Evolutionary conservation across 2,113 vertebrate genomes (phyloP).

Genomic region (Hippolais icterina): DNA sequence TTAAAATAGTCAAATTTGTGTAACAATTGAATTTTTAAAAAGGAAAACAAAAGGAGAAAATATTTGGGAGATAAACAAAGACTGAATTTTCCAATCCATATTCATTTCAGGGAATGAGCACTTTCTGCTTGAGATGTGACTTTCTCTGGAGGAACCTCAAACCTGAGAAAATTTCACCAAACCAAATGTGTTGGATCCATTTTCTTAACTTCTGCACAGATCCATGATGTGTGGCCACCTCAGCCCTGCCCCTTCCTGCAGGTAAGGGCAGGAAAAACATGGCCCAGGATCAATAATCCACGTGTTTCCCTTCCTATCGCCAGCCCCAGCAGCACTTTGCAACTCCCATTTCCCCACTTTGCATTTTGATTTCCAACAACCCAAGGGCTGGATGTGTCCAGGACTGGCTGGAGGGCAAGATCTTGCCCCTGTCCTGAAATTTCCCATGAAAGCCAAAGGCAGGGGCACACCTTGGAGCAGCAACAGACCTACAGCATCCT

Average conservation of each 20-base stretch:
- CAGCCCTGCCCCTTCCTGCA: not conserved
- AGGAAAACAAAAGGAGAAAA: not conserved
- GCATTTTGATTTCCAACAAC: not conserved
- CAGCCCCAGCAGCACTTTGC: not conserved
- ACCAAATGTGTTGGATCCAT: not conserved
- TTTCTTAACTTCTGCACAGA: not conserved
- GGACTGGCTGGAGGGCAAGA: not conserved
- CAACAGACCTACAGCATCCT: not conserved
- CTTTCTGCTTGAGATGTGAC: not conserved
- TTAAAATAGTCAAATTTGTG: not conserved
- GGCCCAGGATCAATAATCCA: not conserved
- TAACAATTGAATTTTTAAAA: not conserved
- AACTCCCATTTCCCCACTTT: not conserved
- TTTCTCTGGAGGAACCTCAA: not conserved
- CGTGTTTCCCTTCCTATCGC: not conserved
- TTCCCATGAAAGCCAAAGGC: not conserved
- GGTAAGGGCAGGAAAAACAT: rapidly evolving
- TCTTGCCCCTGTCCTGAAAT: not conserved
- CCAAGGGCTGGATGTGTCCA: not conserved
- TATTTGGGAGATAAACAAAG: not conserved
- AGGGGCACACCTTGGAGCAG: not conserved
- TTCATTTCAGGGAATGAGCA: not conserved
- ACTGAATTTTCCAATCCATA: not conserved
- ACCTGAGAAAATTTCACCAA: not conserved
- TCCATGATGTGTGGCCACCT: not conserved